phyloP scores from a whole-genome alignment of 1,140 invertebrate genomes.

The Bactericera cockerelli region DNA sequence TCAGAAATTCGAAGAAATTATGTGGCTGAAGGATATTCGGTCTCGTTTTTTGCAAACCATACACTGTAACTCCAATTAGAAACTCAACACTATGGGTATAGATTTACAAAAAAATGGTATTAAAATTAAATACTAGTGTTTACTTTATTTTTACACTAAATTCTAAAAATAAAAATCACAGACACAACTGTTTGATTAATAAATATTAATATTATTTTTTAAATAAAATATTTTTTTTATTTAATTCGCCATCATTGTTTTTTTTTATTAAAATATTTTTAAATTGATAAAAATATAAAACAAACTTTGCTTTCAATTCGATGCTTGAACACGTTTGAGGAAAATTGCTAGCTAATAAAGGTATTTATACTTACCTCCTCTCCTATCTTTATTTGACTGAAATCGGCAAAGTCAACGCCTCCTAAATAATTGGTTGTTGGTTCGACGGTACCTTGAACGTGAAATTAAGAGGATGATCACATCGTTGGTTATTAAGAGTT shows the following conservation, averaged over 20 bases:
- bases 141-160: too few species aligned
- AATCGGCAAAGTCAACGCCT: conserved; percentile 1
- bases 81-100: background rate
- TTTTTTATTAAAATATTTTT: too few species aligned
- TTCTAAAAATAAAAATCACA: too few species aligned
- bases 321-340: background rate
- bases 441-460: background rate
- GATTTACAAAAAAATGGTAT: background rate
- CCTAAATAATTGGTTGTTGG: conserved; percentile 1
- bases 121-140: background rate
- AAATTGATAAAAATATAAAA: too few species aligned
- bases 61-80: background rate
- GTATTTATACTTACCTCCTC: conserved; percentile 1
- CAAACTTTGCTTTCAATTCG: too few species aligned
- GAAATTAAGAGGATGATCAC: background rate
- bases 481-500: background rate
- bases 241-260: too few species aligned
- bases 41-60: too few species aligned
- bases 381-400: background rate
- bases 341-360: conserved; percentile 3
- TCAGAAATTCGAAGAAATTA: background rate
- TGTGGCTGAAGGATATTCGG: too few species aligned
- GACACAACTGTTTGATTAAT: too few species aligned
- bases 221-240: too few species aligned
- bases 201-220: too few species aligned